Conservation (phyloP, 2,797 vertebrate genomes). For the Enteromius thamalakanensis region DNA sequence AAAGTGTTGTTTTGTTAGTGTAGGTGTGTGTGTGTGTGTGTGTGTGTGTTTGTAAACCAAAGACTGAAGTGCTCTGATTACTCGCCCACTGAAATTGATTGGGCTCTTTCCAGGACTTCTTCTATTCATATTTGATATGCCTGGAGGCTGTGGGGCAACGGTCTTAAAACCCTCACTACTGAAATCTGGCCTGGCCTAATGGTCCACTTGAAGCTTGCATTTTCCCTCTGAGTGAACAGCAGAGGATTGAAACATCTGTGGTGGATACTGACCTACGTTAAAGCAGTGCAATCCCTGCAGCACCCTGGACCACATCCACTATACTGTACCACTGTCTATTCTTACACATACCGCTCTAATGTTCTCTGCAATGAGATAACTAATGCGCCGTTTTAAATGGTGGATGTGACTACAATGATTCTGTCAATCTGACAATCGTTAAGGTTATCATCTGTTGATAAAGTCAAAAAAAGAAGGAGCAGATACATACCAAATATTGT, state of each 20-base stretch:
- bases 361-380: background rate
- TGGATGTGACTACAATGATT: background rate
- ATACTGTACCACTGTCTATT: background rate
- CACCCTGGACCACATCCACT: background rate
- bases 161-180: conserved; percentile 70
- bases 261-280: conserved; percentile 24
- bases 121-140: conserved; percentile 83
- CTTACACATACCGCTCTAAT: background rate
- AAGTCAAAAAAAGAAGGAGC: background rate
- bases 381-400: background rate
- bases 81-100: conserved; percentile 72
- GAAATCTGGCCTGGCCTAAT: conserved; percentile 73
- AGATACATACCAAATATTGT: background rate
- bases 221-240: conserved; percentile 59
- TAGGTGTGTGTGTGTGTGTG: conserved; percentile 7
- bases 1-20: conserved; percentile 22
- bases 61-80: conserved; percentile 79
- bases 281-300: conserved; percentile 30
- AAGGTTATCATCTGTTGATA: background rate
- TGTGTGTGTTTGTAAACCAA: conserved; percentile 35
- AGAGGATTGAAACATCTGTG: conserved; percentile 51
- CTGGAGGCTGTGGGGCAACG: conserved; percentile 69
- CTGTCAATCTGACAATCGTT: background rate
- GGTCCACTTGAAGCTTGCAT: conserved; percentile 59
- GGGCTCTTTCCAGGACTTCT: conserved; percentile 64